These are phyloP conservation scores for Pongo abelii DNA, from an alignment of 2,113 vertebrate species.

Conservation along the genomic window DNA sequence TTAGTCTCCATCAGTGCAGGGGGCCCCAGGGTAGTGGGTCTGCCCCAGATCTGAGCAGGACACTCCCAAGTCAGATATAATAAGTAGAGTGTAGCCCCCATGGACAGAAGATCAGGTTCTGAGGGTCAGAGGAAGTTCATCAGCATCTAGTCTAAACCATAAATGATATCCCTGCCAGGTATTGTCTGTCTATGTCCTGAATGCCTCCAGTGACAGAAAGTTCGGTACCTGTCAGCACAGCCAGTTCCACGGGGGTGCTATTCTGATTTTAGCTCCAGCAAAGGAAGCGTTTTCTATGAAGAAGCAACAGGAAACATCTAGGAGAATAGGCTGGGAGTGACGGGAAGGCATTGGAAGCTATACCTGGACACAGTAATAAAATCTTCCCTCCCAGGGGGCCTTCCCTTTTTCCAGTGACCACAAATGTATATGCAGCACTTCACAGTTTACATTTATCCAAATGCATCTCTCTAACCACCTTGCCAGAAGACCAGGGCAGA, in stretches of 20 bases:
- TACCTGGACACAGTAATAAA: background rate
- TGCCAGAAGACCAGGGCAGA: background rate
- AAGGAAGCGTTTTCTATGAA: conserved; percentile 9
- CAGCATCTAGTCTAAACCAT: background rate
- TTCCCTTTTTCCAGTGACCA: background rate
- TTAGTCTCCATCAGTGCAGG: background rate
- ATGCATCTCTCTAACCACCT: background rate
- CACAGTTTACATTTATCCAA: background rate
- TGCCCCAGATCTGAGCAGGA: background rate
- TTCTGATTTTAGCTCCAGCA: background rate
- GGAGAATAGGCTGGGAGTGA: background rate
- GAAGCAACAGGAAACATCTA: background rate
- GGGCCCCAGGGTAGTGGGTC: background rate
- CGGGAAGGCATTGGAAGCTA: background rate
- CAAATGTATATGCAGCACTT: background rate
- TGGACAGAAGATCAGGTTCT: background rate
- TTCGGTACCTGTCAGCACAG: background rate
- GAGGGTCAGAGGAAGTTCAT: background rate
- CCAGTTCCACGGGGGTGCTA: no score
- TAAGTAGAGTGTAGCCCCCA: background rate
- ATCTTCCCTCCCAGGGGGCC: background rate
- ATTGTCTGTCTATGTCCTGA: background rate
- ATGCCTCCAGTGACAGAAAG: background rate
- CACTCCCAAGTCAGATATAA: background rate
- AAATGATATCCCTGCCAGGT: background rate